Evolutionary conservation across 1,140 invertebrate species (phyloP).

Genomic region (Drosophila albomicans): DNA sequence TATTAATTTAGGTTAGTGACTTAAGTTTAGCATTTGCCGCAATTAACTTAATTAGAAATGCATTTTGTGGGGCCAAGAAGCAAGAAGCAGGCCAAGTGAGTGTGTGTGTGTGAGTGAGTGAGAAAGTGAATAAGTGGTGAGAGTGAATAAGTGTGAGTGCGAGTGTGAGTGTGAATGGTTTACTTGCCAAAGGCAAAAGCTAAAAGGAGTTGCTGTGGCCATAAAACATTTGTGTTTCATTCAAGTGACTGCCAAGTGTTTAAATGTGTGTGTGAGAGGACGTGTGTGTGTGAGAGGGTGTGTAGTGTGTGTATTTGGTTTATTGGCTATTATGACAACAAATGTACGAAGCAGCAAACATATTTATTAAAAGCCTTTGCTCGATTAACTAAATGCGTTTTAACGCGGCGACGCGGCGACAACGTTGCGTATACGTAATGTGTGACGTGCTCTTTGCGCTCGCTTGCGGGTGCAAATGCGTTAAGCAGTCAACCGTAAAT

Average conservation of each 20-base stretch:
- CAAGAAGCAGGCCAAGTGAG: constrained; percentile 31
- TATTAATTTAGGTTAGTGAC: constrained; percentile 83
- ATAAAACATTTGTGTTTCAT: constrained; percentile 48
- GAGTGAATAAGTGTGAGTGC: constrained; percentile 11
- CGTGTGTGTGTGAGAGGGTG: not conserved
- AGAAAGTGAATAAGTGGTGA: not conserved
- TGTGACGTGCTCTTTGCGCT: constrained; percentile 3
- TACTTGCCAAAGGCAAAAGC: constrained; percentile 21
- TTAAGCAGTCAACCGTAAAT: constrained; percentile 15
- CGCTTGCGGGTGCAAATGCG: constrained; percentile 31
- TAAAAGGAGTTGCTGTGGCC: constrained; percentile 33
- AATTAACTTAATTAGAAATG: constrained; percentile 84
- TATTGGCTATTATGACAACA: constrained; percentile 55
- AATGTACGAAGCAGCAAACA: constrained; percentile 43
- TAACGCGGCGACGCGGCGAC: constrained; percentile 17
- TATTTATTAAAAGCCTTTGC: constrained; percentile 57
- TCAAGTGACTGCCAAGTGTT: constrained; percentile 7
- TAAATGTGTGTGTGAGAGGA: not conserved
- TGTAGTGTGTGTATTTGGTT: constrained; percentile 31
- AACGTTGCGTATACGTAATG: constrained; percentile 69
- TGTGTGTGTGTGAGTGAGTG: not conserved
- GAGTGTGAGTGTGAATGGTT: constrained; percentile 22
- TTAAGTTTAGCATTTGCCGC: constrained; percentile 83
- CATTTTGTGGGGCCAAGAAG: constrained; percentile 66
- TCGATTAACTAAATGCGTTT: constrained; percentile 73